phyloP scores from a whole-genome alignment of 2,888 invertebrate species.

The Bedellia somnulentella region DNA sequence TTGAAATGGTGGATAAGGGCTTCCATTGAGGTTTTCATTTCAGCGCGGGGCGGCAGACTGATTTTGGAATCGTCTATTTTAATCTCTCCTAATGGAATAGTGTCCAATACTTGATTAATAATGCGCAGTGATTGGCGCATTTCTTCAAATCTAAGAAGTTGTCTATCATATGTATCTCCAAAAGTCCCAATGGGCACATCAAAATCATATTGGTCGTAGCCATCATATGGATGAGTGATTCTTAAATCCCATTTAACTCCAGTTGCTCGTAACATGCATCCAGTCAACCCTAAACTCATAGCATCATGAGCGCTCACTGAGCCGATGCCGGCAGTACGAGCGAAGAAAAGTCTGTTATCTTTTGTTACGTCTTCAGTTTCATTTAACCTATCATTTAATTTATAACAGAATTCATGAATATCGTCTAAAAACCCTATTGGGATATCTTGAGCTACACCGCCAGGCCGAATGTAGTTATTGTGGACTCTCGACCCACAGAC shows the following conservation, averaged over 20 bases:
- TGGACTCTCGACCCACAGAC: constrained; percentile 84
- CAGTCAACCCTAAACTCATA: constrained; percentile 69
- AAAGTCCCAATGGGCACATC: constrained; percentile 79
- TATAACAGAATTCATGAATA: constrained; percentile 68
- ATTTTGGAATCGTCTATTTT: constrained; percentile 82
- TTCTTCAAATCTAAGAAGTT: constrained; percentile 68
- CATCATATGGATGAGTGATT: constrained; percentile 81
- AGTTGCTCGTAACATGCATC: constrained; percentile 75
- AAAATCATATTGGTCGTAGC: constrained; percentile 80
- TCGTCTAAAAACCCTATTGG: constrained; percentile 75
- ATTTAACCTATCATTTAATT: constrained; percentile 75
- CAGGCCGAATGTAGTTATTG: constrained; percentile 78
- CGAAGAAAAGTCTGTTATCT: constrained; percentile 67
- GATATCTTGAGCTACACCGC: constrained; percentile 69
- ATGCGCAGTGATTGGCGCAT: constrained; percentile 79
- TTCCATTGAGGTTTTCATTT: constrained; percentile 90
- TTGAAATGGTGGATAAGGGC: constrained; percentile 90
- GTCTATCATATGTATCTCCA: constrained; percentile 85
- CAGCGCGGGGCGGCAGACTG: constrained; percentile 68
- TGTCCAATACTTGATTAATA: constrained; percentile 77
- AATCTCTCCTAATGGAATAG: constrained; percentile 80
- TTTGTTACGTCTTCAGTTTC: constrained; percentile 82
- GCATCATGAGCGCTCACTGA: constrained; percentile 74
- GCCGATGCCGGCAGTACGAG: constrained; percentile 74
- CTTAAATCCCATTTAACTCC: constrained; percentile 90